Evolutionary conservation across 2,888 invertebrate species (phyloP), one percentile per base, ranked within the genome.

Genomic region (Antheraea assamensis): DNA sequence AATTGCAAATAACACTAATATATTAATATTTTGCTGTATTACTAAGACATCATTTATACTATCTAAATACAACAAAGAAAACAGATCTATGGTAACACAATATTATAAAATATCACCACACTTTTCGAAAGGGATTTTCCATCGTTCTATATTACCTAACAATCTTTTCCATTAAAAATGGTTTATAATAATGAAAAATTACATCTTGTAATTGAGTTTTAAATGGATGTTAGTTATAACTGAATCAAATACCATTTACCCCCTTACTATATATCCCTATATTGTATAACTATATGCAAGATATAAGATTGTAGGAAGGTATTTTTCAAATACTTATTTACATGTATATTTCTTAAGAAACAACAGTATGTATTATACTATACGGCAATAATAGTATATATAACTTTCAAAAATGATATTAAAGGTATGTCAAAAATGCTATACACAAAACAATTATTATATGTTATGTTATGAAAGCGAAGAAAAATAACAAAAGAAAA

Each of bases 401-500:
- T 35, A 35, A 4, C 3, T 58, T 5, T 24, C 8, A 5, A n/a
- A n/a, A 8, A 58, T 10, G 13, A 58, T 21, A 58, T 58, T 58
- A 58, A 3, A 58, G 5, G 10, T 24, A 24, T 21, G 8, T 58
- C 1, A 8, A 58, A 58, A 58, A 58, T 10, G n/a, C n/a, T 10
- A 24, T 58, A 21, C 10, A 10, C n/a, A 55, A 55, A 55, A 55
- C n/a, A n/a, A 58, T 61, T 27, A 27, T 4, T 61, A 15, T 61
- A 15, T 15, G 58, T 27, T 61, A 58, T 27, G 17, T 61, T 27
- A 13, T 61, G 61, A 61, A 30, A 30, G 17, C 24, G 27, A 17
- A 61, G 21, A 68, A 72, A n/a, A 68, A 72, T 21, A 72, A 68
- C 68, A 31, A 68, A 72, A 52, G 52, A 68, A 68, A 55, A 72